Conservation (phyloP, 2,797 vertebrate species). For the Xenops minutus region DNA sequence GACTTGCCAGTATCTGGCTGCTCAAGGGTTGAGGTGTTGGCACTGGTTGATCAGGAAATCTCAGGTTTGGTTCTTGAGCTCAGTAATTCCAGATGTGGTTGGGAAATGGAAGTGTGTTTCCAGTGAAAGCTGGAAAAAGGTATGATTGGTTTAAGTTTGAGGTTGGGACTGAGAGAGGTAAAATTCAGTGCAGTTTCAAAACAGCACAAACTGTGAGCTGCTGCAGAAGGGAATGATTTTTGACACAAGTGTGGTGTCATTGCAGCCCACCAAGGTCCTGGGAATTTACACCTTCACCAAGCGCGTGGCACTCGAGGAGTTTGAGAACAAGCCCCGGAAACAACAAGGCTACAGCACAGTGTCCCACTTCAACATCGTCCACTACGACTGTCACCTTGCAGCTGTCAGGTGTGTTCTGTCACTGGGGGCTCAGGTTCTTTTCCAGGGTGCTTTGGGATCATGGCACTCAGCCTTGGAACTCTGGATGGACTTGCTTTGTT, state of each 20-base stretch:
- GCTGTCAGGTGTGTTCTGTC: conserved; percentile 86
- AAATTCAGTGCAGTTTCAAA: neutral
- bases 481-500: neutral
- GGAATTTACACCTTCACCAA: conserved; percentile 99
- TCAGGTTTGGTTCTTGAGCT: neutral
- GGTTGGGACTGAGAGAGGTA: neutral
- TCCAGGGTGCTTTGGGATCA: accelerated
- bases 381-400: conserved; percentile 98
- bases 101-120: neutral
- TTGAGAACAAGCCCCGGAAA: conserved; percentile 96
- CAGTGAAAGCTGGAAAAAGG: neutral
- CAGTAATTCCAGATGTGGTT: neutral
- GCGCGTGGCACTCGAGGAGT: conserved; percentile 92
- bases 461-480: neutral
- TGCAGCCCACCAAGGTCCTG: conserved; percentile 95
- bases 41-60: neutral
- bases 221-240: neutral
- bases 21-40: accelerated
- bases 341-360: conserved; percentile 99
- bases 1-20: neutral
- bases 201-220: neutral
- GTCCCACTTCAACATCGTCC: conserved; percentile 99
- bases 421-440: neutral
- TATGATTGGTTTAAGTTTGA: neutral
- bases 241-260: neutral